Evolutionary conservation across 2,113 vertebrate genomes (phyloP), one percentile per base, ranked within the genome.

Genomic region (Miniopterus natalensis): DNA sequence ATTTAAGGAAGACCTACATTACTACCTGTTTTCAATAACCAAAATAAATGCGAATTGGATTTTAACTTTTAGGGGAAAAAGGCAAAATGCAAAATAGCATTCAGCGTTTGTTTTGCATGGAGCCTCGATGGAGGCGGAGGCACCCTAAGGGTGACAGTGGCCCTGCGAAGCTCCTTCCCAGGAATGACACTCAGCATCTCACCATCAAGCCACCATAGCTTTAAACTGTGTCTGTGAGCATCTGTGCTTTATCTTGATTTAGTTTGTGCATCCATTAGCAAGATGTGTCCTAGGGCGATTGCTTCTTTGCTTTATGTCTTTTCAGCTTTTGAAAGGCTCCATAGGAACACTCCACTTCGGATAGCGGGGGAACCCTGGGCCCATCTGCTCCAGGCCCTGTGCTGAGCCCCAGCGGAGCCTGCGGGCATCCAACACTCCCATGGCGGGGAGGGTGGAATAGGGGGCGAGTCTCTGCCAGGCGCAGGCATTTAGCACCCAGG

Each of bases 391-490:
- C 36, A 11, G n/a, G 18, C 23, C 21, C 25, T 15, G 13, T 5
- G 5, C 1, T 94, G 27, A 68, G 88, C 20, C 40, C 36, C 49
- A 7, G 20, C 5, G 53, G 79, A 27, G 23, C 18, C 25, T 77
- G 59, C 21, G 45, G 42, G 63, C 25, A 70, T 70, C 55, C 66
- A 71, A 78, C 13, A 27, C 17, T 29, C 13, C 49, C 57, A 20
- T 0, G 0, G 49, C 8, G 70, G 59, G 40, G n/a, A 63, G 71
- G 70, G 49, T 15, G 2, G 17, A 51, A 6, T 2, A 0, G 2
- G 74, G 36, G 20, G 20, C 45, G 29, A 42, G 51, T 25, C n/a
- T 93, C 65, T 40, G 27, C 36, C 42, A 18, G 59, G 75, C 2
- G 17, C 3, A 2, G 49, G 31, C 14, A 25, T 31, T 68, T 29